Base-by-base conservation (phyloP, 2,113 vertebrate genomes). In the Neolamprologus variostigma region DNA sequence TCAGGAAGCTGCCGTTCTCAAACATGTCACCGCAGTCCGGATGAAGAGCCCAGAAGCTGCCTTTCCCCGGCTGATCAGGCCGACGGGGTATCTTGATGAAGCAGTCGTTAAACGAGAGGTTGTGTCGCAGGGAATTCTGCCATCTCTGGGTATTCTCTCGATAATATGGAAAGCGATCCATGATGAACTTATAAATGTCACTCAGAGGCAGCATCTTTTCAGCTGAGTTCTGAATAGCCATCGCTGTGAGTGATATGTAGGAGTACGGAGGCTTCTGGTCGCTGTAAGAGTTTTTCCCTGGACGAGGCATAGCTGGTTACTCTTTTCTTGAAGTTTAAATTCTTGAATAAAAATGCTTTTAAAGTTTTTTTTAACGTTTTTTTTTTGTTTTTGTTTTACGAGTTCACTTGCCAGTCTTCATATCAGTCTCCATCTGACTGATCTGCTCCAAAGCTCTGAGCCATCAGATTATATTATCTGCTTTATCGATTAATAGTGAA, bases 231-330 rank as follows among this genome's bases (percentile, higher is more conserved):
- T 99, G 98, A 92, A 99, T 99, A 76, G 98, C 98, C 98, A 99
- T 99, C 13, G 98, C 98, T 26, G 98, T 99, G 93, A 99, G 96
- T 2, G 98, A 99, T 87, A 99, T 99, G 90, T 99, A 99, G 6
- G 98, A 99, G 89, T 99, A 99, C 3, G 98, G 98, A 3, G 98
- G 98, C 93, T 99, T 99, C 92, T 99, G 98, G 95, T 99, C 98
- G 92, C 98, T 99, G 95, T 99, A 99, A 1, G 98, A 99, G 96
- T 97, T 99, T 94, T 99, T 99, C 59, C 98, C 98, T 5, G 98
- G 98, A 87, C 98, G 97, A 91, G 98, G 98, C 98, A 99, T 95
- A 78, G 11, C 87, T 87, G 51, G 71, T 85, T 80, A 28, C 13
- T 37, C 26, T 40, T 86, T 45, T 80, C 54, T 90, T 73, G 2